Evolutionary conservation across 2,113 vertebrate genomes (phyloP), one percentile per base, ranked within the genome.

Genomic region (Mohoua ochrocephala): DNA sequence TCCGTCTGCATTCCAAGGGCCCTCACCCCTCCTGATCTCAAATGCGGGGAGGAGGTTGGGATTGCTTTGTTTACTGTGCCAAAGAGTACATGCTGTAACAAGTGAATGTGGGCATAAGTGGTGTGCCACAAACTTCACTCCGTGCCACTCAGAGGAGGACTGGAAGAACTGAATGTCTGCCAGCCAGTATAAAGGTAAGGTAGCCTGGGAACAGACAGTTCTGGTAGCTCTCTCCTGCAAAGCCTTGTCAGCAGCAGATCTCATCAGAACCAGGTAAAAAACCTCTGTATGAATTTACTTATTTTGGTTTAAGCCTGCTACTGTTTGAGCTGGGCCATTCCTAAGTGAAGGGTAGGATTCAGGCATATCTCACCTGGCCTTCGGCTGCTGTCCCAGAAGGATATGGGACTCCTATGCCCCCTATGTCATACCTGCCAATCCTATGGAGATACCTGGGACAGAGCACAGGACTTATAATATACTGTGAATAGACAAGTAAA

Each of bases 81-180:
- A 93, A 87, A 57, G 63, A 95, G 95, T 93, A 96, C 96, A 87
- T 69, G 81, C 87, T 96, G 95, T 97, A 95, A 97, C 96, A 95
- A 95, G 87, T 96, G 82, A 96, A 63, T 77, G 82, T 90, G 92
- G 75, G 87, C 78, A 94, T 91, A 94, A 95, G 75, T 84, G 39
- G 93, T 87, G 93, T 74, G 82, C 90, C 94, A 96, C 85, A 90
- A 93, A 93, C 95, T 87, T 95, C 89, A 68, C 83, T 91, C 60
- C 0, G 17, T 87, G 80, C 76, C 94, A 91, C 91, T 80, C 24
- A 88, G 54, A 54, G 87, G 89, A 94, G 84, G 78, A 96, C 93
- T 74, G 49, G 69, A 75, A 87, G 95, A 96, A 95, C 95, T 96
- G 96, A 84, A 67, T 67, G 86, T 91, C 85, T 82, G 95, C 94